phyloP scores from a whole-genome alignment of 2,113 vertebrate genomes.

The Bothrops jararaca region DNA sequence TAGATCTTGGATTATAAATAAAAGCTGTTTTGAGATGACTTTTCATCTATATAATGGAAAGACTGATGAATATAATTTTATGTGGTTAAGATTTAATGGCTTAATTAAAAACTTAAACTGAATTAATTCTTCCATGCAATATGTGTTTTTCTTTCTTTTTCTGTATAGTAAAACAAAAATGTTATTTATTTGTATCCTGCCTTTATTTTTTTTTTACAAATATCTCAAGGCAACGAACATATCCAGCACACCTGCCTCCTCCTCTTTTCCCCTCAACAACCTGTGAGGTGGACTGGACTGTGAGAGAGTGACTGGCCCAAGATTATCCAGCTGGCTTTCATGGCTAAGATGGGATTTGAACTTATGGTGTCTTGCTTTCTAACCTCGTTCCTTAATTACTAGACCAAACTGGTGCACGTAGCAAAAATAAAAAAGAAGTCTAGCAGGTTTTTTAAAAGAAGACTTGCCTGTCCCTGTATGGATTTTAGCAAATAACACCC shows the following conservation, averaged over 20 bases:
- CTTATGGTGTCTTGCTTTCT: background rate
- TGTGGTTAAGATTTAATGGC: background rate
- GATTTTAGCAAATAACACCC: background rate
- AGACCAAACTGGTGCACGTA: background rate
- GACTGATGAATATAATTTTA: background rate
- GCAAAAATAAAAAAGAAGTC: background rate
- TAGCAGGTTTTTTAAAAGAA: background rate
- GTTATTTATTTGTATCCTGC: background rate
- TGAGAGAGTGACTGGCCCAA: background rate
- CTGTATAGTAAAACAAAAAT: background rate
- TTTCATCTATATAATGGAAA: background rate
- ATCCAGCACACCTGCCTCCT: background rate
- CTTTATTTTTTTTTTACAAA: background rate
- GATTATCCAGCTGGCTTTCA: background rate
- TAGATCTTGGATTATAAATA: background rate
- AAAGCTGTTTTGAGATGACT: background rate
- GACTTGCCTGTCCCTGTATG: background rate
- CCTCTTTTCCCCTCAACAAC: background rate
- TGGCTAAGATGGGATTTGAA: background rate
- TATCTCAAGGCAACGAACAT: background rate
- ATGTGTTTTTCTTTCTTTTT: background rate
- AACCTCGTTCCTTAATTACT: background rate
- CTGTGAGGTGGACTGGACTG: background rate
- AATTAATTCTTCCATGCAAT: background rate
- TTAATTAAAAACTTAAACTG: background rate